phyloP scores from a whole-genome alignment of 2,797 vertebrate genomes.

The Babyrousa celebensis region DNA sequence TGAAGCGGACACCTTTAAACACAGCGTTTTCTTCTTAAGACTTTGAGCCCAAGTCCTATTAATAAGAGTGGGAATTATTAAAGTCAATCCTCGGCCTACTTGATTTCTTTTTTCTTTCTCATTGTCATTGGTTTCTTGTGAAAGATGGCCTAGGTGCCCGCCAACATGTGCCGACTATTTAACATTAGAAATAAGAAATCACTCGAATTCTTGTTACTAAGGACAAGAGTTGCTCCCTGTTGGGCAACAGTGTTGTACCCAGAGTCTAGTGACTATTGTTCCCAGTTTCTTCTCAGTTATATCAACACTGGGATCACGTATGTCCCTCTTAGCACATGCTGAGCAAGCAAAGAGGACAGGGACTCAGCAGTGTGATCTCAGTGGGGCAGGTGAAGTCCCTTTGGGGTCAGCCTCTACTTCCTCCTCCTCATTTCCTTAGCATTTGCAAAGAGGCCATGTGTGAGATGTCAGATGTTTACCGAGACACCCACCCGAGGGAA shows the following conservation, averaged over 20 bases:
- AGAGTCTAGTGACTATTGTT: slow-evolving; percentile 24
- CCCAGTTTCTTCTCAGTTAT: slow-evolving; percentile 64
- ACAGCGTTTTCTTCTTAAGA: background rate
- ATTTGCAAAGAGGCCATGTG: background rate
- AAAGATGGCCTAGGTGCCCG: slow-evolving; percentile 57
- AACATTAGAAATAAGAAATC: slow-evolving; percentile 52
- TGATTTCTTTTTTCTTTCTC: background rate
- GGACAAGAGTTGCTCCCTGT: background rate
- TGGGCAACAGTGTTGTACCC: slow-evolving; percentile 68
- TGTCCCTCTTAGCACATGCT: slow-evolving; percentile 65
- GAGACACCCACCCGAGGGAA: background rate
- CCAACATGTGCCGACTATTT: slow-evolving; percentile 72
- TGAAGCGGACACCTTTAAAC: background rate
- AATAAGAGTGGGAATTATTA: background rate
- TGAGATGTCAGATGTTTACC: slow-evolving; percentile 39
- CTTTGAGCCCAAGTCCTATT: background rate
- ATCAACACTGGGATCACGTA: slow-evolving; percentile 30
- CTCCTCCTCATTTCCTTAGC: background rate
- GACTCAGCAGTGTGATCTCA: background rate
- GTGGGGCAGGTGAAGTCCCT: background rate
- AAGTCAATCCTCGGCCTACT: background rate
- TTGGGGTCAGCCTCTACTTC: background rate
- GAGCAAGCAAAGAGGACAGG: background rate
- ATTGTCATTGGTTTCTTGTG: background rate
- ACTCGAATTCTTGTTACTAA: slow-evolving; percentile 63